Evolutionary conservation across 2,797 vertebrate genomes (phyloP).

Genomic region (Siniperca undulata): DNA sequence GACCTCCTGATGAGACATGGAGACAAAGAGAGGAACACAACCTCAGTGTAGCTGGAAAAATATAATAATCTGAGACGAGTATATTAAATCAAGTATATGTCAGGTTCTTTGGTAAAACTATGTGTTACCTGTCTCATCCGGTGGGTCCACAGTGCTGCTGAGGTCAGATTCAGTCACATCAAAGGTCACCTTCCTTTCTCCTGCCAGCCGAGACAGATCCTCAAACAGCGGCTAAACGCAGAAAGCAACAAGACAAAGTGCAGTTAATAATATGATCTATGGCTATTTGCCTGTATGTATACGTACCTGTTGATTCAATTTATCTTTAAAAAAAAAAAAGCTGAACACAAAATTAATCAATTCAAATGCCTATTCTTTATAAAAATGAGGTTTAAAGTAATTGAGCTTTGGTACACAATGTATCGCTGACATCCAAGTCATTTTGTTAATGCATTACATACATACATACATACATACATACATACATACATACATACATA

Average conservation of each 20-base stretch:
- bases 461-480: no score
- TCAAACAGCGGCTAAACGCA: slow-evolving; percentile 77
- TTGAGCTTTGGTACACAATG: background rate
- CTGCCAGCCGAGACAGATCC: slow-evolving; percentile 73
- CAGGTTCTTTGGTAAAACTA: background rate
- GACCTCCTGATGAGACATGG: slow-evolving; percentile 15
- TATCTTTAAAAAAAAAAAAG: background rate
- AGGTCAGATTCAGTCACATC: slow-evolving; percentile 88
- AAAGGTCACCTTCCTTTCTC: slow-evolving; percentile 88
- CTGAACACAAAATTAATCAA: background rate
- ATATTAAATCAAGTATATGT: background rate
- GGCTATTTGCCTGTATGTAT: background rate
- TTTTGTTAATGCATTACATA: background rate
- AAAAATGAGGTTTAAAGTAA: background rate
- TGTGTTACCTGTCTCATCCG: slow-evolving; percentile 65
- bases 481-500: no score
- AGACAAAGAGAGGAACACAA: background rate
- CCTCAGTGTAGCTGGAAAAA: background rate
- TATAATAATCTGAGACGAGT: background rate
- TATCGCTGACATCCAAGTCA: background rate
- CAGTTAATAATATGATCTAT: background rate
- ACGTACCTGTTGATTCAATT: background rate
- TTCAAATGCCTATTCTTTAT: background rate
- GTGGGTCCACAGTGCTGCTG: slow-evolving; percentile 80
- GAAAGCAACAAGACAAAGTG: background rate